Conservation (phyloP, 1,140 invertebrate species). For the Octopus sinensis region DNA sequence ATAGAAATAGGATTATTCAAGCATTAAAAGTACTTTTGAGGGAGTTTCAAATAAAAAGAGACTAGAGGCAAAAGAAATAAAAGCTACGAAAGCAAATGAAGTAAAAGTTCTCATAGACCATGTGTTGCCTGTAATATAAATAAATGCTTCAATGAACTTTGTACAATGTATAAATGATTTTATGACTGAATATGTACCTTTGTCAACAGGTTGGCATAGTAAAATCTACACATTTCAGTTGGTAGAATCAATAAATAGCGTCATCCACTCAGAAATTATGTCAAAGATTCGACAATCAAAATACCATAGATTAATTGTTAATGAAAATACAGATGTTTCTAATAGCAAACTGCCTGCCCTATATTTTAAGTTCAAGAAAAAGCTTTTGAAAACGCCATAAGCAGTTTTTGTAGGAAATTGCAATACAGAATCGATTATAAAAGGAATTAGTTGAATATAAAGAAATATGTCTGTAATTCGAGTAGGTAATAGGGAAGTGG, state of each 20-base stretch:
- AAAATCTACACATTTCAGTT: constrained; percentile 23
- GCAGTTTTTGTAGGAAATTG: not conserved
- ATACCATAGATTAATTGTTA: constrained; percentile 22
- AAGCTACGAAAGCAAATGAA: constrained; percentile 9
- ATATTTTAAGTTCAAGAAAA: constrained; percentile 15
- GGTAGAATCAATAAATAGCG: constrained; percentile 19
- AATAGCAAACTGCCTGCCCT: constrained; percentile 17
- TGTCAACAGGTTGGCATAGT: constrained; percentile 18
- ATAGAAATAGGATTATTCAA: not conserved
- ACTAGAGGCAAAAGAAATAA: not conserved
- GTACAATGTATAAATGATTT: not conserved
- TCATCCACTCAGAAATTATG: constrained; percentile 15
- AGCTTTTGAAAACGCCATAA: not conserved
- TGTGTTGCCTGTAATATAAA: constrained; percentile 13
- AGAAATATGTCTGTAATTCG: too few relatives aligned
- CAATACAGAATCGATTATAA: too few relatives aligned
- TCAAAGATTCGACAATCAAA: constrained; percentile 14
- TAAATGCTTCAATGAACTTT: constrained; percentile 18
- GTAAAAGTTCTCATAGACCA: constrained; percentile 18
- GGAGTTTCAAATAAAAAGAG: not conserved
- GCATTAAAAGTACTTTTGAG: not conserved
- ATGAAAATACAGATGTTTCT: constrained; percentile 21
- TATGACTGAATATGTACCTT: constrained; percentile 14
- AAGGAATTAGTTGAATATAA: too few relatives aligned
- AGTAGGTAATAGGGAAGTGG: too few relatives aligned